Percentiles rank a stretch among this genome's conserved stretches.
These are phyloP conservation scores for Rachycentron canadum DNA, from an alignment of 2,797 vertebrate genomes.

Conservation along the genomic window DNA sequence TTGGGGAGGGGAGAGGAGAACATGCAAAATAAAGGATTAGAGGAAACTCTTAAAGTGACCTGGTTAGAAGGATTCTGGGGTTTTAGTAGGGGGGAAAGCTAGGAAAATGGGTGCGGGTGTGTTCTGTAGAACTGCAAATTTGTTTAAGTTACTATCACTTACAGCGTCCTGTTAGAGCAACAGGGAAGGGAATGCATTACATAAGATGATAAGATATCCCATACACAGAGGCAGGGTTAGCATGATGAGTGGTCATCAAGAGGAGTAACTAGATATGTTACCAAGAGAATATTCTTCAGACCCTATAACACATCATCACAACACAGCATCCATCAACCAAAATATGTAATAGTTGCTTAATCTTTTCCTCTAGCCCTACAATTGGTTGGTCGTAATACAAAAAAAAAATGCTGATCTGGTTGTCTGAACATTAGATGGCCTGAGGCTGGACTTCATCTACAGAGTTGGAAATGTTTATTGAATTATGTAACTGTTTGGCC, in stretches of 20 bases:
- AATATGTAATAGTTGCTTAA: conserved; percentile 24
- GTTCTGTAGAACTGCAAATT: conserved; percentile 37
- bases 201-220: conserved; percentile 68
- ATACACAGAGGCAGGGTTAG: conserved; percentile 29
- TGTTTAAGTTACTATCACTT: conserved; percentile 50
- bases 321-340: conserved; percentile 22
- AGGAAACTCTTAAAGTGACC: conserved; percentile 65
- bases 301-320: not conserved
- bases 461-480: conserved; percentile 79
- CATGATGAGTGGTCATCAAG: conserved; percentile 33
- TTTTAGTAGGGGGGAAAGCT: conserved; percentile 28
- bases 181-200: conserved; percentile 71
- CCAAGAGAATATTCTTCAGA: conserved; percentile 14
- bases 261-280: not conserved
- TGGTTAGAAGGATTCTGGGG: conserved; percentile 68
- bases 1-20: conserved; percentile 61
- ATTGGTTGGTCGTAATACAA: conserved; percentile 52
- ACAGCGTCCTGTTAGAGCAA: conserved; percentile 19
- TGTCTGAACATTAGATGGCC: conserved; percentile 55
- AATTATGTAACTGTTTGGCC: conserved; percentile 82
- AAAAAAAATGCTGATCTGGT: conserved; percentile 65
- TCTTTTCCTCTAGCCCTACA: conserved; percentile 41
- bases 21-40: conserved; percentile 75
- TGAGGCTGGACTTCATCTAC: conserved; percentile 67
- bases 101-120: conserved; percentile 33